These are phyloP conservation scores for Eubasilissa regina DNA, from an alignment of 1,140 invertebrate genomes.

Conservation along the genomic window DNA sequence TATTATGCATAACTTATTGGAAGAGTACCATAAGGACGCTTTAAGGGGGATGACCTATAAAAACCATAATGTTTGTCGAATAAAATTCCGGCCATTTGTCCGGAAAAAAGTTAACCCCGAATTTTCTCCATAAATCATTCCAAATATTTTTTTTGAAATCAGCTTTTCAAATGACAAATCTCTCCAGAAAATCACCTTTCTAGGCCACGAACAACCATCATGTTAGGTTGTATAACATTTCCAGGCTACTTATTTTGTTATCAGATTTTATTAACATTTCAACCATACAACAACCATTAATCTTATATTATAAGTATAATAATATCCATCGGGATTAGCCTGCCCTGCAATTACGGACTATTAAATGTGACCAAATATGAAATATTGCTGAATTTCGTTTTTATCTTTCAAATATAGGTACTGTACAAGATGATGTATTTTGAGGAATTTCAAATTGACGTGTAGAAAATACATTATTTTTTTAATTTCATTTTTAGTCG, in stretches of 20 bases:
- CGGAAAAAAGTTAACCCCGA: too few species aligned
- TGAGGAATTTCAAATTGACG: background rate
- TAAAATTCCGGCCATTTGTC: too few species aligned
- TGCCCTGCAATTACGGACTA: slow-evolving; percentile 27
- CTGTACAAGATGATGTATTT: background rate
- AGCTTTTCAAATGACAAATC: slow-evolving; percentile 10
- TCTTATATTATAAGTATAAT: slow-evolving; percentile 22
- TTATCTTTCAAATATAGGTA: background rate
- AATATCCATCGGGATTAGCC: slow-evolving; percentile 26
- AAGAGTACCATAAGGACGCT: too few species aligned
- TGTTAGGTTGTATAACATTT: background rate
- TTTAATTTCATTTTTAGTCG: too few species aligned
- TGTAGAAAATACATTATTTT: background rate
- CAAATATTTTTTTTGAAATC: background rate
- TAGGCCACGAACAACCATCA: background rate
- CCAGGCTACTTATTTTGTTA: background rate
- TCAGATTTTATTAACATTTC: slow-evolving; percentile 5
- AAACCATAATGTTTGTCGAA: too few species aligned
- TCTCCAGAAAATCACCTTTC: slow-evolving; percentile 1
- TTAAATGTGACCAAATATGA: background rate
- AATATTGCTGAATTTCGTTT: background rate
- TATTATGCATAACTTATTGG: too few species aligned
- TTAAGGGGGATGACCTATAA: too few species aligned
- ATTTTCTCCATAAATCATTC: too few species aligned
- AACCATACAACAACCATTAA: slow-evolving; percentile 5